These are phyloP conservation scores for Balearica regulorum DNA, from an alignment of 2,797 vertebrate species.

Conservation along the genomic window DNA sequence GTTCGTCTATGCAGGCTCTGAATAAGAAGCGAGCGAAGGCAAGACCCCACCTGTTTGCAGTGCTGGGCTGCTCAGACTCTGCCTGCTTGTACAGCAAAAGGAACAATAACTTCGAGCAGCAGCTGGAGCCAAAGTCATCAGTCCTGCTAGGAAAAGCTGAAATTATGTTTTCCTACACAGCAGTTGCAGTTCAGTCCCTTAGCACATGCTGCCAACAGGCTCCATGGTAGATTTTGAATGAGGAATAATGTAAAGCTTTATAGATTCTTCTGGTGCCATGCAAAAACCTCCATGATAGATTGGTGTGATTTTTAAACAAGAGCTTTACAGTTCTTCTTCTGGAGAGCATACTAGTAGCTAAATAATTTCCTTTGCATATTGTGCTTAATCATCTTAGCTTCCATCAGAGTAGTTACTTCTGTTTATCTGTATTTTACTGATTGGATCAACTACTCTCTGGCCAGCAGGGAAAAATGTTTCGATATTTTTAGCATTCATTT, in stretches of 20 bases:
- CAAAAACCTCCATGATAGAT: not conserved
- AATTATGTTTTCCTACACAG: not conserved
- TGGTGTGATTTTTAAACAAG: not conserved
- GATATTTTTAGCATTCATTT: conserved; percentile 28
- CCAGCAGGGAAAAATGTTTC: not conserved
- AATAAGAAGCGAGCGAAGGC: not conserved
- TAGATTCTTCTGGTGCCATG: not conserved
- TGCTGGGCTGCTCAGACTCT: not conserved
- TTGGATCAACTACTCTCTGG: not conserved
- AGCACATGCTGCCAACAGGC: not conserved
- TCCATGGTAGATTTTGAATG: not conserved
- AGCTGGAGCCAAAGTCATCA: not conserved
- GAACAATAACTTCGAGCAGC: not conserved
- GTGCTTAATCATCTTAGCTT: not conserved
- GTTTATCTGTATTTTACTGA: conserved; percentile 1
- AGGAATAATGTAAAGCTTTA: not conserved
- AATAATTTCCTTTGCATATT: not conserved
- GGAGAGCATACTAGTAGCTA: not conserved
- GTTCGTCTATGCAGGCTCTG: not conserved
- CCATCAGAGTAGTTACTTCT: not conserved
- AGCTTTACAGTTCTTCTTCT: not conserved
- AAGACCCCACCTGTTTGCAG: not conserved
- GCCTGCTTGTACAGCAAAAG: not conserved
- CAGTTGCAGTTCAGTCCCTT: not conserved
- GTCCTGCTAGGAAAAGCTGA: not conserved